These are phyloP conservation scores for Atherix ibis DNA, from an alignment of 2,888 invertebrate genomes.

Conservation along the genomic window DNA sequence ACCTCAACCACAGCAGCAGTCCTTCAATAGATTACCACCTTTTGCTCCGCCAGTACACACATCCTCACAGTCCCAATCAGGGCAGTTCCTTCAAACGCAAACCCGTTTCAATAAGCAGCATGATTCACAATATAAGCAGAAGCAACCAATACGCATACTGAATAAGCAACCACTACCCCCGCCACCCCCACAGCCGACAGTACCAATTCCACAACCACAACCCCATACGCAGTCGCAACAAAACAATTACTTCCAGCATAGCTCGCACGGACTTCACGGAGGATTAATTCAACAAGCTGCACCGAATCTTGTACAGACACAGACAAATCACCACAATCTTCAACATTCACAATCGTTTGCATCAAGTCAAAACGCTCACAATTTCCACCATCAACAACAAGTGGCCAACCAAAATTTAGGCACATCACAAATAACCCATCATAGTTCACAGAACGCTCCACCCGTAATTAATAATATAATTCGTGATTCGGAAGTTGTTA, in stretches of 20 bases:
- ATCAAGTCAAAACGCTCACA: slow-evolving; percentile 12
- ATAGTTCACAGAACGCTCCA: too few species aligned
- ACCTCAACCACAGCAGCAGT: slow-evolving; percentile 31
- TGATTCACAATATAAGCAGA: slow-evolving; percentile 1
- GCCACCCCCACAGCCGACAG: not conserved
- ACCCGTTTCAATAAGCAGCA: not conserved
- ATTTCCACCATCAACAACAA: too few species aligned
- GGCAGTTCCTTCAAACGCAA: slow-evolving; percentile 7
- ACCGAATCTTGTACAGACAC: slow-evolving; percentile 19
- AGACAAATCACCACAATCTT: slow-evolving; percentile 25
- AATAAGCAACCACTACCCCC: slow-evolving; percentile 4
- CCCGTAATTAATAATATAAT: slow-evolving; percentile 2
- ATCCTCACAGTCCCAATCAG: slow-evolving; percentile 27
- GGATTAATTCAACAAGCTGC: slow-evolving; percentile 16
- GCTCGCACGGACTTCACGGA: not conserved
- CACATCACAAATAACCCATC: too few species aligned
- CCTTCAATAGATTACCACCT: slow-evolving; percentile 26
- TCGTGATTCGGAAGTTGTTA: slow-evolving; percentile 56
- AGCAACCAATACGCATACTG: slow-evolving; percentile 7
- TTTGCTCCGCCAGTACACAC: slow-evolving; percentile 17
- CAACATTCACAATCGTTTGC: too few species aligned
- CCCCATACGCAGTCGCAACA: not conserved
- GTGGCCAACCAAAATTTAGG: too few species aligned
- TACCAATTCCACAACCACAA: not conserved
- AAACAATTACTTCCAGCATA: not conserved